Evolutionary conservation across 2,797 vertebrate genomes (phyloP).

Genomic region (Vipera latastei): DNA sequence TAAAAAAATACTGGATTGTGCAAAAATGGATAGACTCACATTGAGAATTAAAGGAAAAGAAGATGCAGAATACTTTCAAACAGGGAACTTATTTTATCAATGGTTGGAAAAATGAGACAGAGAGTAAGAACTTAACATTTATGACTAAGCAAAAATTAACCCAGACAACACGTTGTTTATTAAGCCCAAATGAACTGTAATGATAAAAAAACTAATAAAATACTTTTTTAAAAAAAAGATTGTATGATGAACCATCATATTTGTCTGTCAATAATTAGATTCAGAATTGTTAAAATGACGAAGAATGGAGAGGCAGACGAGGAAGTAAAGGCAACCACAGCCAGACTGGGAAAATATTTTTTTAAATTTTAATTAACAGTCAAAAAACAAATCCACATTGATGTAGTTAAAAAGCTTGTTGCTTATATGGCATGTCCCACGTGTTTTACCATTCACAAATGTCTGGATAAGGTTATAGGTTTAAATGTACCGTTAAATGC

Average conservation of each 20-base stretch:
- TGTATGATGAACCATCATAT: neutral
- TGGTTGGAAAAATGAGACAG: too few relatives aligned
- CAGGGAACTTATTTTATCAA: too few relatives aligned
- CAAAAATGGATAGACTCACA: too few relatives aligned
- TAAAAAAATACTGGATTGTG: too few relatives aligned
- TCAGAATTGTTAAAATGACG: neutral
- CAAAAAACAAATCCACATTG: neutral
- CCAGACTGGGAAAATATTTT: neutral
- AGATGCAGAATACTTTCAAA: too few relatives aligned
- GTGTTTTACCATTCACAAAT: slow-evolving; percentile 69
- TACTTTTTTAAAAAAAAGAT: neutral
- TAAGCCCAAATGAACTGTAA: neutral
- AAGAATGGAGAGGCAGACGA: neutral
- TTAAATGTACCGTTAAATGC: slow-evolving; percentile 62
- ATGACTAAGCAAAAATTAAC: too few relatives aligned
- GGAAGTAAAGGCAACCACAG: neutral
- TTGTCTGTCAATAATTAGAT: neutral
- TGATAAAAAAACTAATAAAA: too few relatives aligned
- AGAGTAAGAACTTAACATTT: too few relatives aligned
- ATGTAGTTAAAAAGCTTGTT: slow-evolving; percentile 32
- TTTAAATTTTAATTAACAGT: neutral
- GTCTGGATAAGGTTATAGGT: slow-evolving; percentile 66
- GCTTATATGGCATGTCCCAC: slow-evolving; percentile 58
- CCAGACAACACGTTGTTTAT: too few relatives aligned
- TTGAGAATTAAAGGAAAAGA: too few relatives aligned